A percentile compares a stretch with the other conserved stretches of the same genome.
These are phyloP conservation scores for Nothobranchius kuhntae DNA, from an alignment of 2,113 vertebrate species.

Conservation along the genomic window DNA sequence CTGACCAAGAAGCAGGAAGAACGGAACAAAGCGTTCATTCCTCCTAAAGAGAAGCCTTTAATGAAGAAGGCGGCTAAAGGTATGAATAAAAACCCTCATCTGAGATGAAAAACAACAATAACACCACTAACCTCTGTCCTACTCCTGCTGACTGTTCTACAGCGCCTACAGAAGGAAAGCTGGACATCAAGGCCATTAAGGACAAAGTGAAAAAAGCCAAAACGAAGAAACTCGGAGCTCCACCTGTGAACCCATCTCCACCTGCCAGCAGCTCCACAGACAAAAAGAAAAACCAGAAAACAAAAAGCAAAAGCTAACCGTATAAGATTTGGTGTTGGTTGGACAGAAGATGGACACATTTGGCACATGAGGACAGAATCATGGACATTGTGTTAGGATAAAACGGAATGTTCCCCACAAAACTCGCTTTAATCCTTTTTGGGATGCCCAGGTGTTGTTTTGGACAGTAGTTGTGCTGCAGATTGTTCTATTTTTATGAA, in stretches of 20 bases:
- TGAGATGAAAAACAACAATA: background rate
- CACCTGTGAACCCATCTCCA: conserved; percentile 79
- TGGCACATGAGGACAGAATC: background rate
- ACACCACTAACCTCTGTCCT: background rate
- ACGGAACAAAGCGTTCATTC: conserved; percentile 94
- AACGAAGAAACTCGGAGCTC: conserved; percentile 92
- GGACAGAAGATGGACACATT: conserved; percentile 12
- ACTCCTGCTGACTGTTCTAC: conserved; percentile 6
- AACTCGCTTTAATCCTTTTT: background rate
- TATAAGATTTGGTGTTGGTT: background rate
- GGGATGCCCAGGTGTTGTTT: background rate
- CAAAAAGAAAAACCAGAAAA: conserved; percentile 83
- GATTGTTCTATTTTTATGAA: too few species aligned
- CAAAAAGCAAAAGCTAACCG: conserved; percentile 48
- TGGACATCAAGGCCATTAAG: conserved; percentile 91
- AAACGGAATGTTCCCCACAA: too few species aligned
- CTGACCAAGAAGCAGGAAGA: conserved; percentile 88
- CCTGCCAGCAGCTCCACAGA: conserved; percentile 71
- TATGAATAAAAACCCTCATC: conserved; percentile 48
- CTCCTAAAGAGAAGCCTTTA: conserved; percentile 90
- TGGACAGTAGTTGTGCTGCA: too few species aligned
- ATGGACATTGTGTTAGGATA: too few species aligned
- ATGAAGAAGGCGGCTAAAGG: conserved; percentile 85
- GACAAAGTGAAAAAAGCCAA: conserved; percentile 94
- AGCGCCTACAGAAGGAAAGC: conserved; percentile 85